Conservation (phyloP, 2,888 invertebrate genomes). For the Arrhopalites spinosus region DNA sequence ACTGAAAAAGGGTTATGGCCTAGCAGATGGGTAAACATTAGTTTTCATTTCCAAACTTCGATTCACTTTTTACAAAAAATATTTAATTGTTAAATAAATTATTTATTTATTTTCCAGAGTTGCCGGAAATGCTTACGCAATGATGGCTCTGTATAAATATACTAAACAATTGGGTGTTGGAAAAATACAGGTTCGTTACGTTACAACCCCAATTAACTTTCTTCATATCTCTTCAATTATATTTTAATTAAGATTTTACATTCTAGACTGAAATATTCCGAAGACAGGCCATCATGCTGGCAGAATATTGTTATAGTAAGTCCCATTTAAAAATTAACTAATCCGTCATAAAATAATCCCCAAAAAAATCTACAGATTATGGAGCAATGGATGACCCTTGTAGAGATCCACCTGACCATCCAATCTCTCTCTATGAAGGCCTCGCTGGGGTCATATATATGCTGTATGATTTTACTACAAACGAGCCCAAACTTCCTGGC, state of each 20-base stretch:
- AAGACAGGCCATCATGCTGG: conserved; percentile 77
- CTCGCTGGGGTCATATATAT: conserved; percentile 78
- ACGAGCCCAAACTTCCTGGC: conserved; percentile 75
- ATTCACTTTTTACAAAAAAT: too few relatives aligned
- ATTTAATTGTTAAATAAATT: too few relatives aligned
- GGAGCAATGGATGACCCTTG: conserved; percentile 65
- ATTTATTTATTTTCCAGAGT: conserved; percentile 63
- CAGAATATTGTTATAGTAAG: conserved; percentile 79
- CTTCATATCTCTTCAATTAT: neutral
- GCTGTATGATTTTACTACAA: conserved; percentile 69
- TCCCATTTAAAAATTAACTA: too few relatives aligned
- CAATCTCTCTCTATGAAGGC: conserved; percentile 83
- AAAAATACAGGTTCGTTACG: neutral
- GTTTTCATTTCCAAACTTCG: neutral
- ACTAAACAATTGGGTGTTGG: conserved; percentile 62
- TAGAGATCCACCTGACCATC: conserved; percentile 70
- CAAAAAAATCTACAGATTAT: too few relatives aligned
- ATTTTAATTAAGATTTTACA: neutral
- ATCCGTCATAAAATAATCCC: too few relatives aligned
- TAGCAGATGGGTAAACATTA: conserved; percentile 65
- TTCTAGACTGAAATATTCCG: conserved; percentile 70
- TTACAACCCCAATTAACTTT: neutral
- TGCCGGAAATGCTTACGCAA: conserved; percentile 83
- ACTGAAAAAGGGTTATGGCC: conserved; percentile 79
- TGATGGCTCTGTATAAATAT: conserved; percentile 76